phyloP scores from a whole-genome alignment of 2,797 vertebrate species.

The Rhinatrema bivittatum region DNA sequence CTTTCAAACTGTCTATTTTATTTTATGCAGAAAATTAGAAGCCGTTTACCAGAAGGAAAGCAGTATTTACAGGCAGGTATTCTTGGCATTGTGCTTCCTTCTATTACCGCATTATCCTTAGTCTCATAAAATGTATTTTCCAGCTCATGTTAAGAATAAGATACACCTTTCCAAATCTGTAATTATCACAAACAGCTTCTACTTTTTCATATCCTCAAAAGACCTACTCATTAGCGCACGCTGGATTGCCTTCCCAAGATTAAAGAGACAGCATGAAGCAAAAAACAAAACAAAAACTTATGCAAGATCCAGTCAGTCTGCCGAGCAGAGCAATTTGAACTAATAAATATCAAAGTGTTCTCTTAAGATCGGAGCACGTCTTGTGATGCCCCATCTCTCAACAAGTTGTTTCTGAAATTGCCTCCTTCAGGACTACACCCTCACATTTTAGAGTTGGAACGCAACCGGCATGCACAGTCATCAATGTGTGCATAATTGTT shows the following conservation, averaged over 20 bases:
- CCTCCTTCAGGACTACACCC: slow-evolving; percentile 45
- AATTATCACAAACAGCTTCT: slow-evolving; percentile 42
- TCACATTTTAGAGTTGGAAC: slow-evolving; percentile 21
- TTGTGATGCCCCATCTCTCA: slow-evolving; percentile 66
- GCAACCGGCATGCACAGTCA: neutral
- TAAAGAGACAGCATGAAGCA: slow-evolving; percentile 51
- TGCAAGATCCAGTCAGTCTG: slow-evolving; percentile 58
- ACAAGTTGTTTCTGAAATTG: slow-evolving; percentile 52
- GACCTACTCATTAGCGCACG: slow-evolving; percentile 49
- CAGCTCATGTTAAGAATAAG: slow-evolving; percentile 39
- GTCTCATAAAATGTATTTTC: slow-evolving; percentile 45
- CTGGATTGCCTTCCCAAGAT: slow-evolving; percentile 54
- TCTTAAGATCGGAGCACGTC: slow-evolving; percentile 61
- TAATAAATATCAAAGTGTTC: slow-evolving; percentile 67
- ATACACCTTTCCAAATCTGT: slow-evolving; percentile 30
- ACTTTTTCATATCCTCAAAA: slow-evolving; percentile 52
- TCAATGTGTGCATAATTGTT: too few relatives aligned
- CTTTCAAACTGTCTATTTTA: slow-evolving; percentile 11
- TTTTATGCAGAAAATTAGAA: slow-evolving; percentile 1
- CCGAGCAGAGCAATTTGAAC: slow-evolving; percentile 65
- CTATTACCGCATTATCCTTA: slow-evolving; percentile 36
- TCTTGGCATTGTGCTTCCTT: slow-evolving; percentile 4
- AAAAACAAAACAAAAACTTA: too few relatives aligned
- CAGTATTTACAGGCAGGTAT: slow-evolving; percentile 27
- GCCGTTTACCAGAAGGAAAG: slow-evolving; percentile 21